These are phyloP conservation scores for Papilio polyxenes DNA, from an alignment of 1,140 invertebrate species.

Conservation along the genomic window DNA sequence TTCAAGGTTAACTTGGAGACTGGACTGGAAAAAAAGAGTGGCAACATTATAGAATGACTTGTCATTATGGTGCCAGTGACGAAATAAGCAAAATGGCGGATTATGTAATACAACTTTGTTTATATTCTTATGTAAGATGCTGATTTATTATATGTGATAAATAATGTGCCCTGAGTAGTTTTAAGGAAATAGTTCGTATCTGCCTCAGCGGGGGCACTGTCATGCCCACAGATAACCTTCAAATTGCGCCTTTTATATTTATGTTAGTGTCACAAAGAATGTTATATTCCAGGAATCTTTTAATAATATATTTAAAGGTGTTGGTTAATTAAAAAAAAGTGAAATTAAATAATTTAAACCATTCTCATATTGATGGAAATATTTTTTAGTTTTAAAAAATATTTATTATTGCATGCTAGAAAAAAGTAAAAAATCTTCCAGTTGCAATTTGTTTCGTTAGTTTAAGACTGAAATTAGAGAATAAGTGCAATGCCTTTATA, in stretches of 20 bases:
- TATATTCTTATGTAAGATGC: too few relatives aligned
- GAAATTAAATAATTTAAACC: too few relatives aligned
- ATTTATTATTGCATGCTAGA: background rate
- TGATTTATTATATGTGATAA: too few relatives aligned
- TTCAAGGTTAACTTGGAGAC: too few relatives aligned
- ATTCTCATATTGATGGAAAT: background rate
- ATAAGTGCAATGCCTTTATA: constrained; percentile 29
- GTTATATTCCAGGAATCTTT: background rate
- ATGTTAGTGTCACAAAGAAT: background rate
- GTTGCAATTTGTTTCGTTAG: constrained; percentile 6
- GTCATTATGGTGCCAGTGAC: too few relatives aligned
- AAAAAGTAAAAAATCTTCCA: background rate
- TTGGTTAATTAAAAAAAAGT: background rate
- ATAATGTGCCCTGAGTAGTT: too few relatives aligned
- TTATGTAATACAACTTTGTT: too few relatives aligned
- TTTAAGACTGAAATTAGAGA: constrained; percentile 31
- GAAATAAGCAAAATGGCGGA: too few relatives aligned
- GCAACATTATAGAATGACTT: too few relatives aligned
- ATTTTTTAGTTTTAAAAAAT: background rate
- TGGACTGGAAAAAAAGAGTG: too few relatives aligned
- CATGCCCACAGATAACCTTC: background rate
- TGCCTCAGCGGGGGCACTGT: too few relatives aligned
- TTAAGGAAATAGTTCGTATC: too few relatives aligned
- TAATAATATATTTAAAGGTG: background rate
- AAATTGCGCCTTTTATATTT: background rate